Evolutionary conservation across 2,113 vertebrate species (phyloP).

Genomic region (Tragelaphus scriptus): DNA sequence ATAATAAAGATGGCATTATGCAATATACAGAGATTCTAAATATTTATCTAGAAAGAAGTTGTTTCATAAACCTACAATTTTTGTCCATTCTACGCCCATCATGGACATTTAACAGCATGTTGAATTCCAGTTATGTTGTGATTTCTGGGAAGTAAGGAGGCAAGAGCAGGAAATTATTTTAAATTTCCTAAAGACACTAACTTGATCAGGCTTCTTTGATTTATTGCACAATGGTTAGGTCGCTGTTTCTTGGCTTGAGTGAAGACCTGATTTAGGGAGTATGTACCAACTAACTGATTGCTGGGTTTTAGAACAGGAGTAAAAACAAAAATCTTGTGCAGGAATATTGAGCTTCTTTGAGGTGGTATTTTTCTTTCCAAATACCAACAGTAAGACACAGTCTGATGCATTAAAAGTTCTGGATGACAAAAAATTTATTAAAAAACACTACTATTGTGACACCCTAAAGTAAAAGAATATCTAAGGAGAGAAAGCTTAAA

Average conservation of each 20-base stretch:
- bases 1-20: background rate
- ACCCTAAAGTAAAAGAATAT: background rate
- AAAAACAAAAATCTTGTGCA: background rate
- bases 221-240: background rate
- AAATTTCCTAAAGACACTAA: background rate
- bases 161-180: background rate
- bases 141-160: background rate
- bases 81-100: background rate
- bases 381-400: background rate
- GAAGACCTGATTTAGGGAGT: background rate
- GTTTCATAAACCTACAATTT: background rate
- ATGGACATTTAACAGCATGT: background rate
- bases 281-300: background rate
- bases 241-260: background rate
- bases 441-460: background rate
- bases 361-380: slow-evolving; percentile 16
- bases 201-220: background rate
- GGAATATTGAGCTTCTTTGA: background rate
- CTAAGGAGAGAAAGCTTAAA: background rate
- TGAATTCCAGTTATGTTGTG: background rate
- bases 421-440: background rate
- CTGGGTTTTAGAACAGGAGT: background rate
- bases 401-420: background rate
- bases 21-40: background rate
- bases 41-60: background rate